Evolutionary conservation across 2,797 vertebrate genomes (phyloP), one percentile per base, ranked within the genome.

Genomic region (Nothura maculosa): DNA sequence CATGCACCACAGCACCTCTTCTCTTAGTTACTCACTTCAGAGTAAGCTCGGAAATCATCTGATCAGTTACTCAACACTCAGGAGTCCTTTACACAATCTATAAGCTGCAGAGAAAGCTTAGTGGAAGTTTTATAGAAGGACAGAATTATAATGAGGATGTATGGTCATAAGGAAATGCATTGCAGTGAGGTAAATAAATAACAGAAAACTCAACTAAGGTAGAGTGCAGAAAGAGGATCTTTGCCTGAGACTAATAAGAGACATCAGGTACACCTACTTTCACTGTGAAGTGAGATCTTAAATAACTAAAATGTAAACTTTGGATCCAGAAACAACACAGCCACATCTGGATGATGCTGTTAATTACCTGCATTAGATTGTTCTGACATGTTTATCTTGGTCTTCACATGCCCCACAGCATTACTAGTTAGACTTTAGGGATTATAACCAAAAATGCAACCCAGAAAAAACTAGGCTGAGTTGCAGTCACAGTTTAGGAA

Each of bases 171-270:
- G 62, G 52, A 87, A 38, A 28, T 73, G n/a, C 43, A 34, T 57
- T 22, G 52, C 58, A 63, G 77, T 50, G 52, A 91, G 58, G 50
- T n/a, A 92, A 93, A 92, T 94, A 94, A 90, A 89, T 85, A 88
- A 75, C 8, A 83, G 66, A 60, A 94, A 82, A 78, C 62, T n/a
- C 77, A 77, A 58, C 54, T 82, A 64, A 58, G 34, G 69, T 38
- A 62, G 75, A 43, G 19, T 42, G 17, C 58, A 90, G 66, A 89
- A 92, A 57, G 38, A 89, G 81, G 85, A 58, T 82, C 61, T 94
- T 90, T 87, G 47, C 7, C 48, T 92, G 64, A 61, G 32, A 74
- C 43, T 82, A 81, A 70, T 64, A 58, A 89, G n/a, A 64, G n/a
- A 54, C 8, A 60, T 24, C 40, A 75, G 24, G 16, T 74, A 62